phyloP scores from a whole-genome alignment of 1,140 invertebrate species.

The Myzus persicae region DNA sequence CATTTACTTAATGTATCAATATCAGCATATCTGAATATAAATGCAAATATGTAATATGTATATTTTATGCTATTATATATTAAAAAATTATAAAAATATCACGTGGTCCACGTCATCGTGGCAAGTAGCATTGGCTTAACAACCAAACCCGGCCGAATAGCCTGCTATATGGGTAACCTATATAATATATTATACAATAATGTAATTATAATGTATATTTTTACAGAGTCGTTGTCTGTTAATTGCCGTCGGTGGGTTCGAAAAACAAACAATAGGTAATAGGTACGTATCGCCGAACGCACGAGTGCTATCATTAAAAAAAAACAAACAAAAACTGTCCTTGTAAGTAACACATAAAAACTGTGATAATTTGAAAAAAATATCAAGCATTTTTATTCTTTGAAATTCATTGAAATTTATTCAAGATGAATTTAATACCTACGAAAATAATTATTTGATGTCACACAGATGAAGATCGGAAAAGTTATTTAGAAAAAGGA shows the following conservation, averaged over 20 bases:
- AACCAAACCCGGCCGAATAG: not conserved
- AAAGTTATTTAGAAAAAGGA: not conserved
- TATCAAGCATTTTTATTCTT: not conserved
- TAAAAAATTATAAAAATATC: not conserved
- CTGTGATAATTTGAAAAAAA: not conserved
- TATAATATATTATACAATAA: not conserved
- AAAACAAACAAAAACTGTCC: not conserved
- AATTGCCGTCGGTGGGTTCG: not conserved
- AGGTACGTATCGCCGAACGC: not conserved
- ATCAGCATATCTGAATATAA: not conserved
- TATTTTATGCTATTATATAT: too few species aligned
- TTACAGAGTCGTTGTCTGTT: not conserved
- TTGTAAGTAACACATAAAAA: not conserved
- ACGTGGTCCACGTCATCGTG: not conserved
- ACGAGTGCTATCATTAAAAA: not conserved
- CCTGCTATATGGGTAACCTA: not conserved
- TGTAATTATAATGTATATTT: not conserved
- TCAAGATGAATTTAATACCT: not conserved
- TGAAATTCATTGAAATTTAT: not conserved
- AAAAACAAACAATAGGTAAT: slow-evolving; percentile 38
- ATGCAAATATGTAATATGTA: not conserved
- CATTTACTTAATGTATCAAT: not conserved
- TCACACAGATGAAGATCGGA: not conserved
- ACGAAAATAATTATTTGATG: not conserved
- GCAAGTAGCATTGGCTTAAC: not conserved